These are phyloP conservation scores for Lamellibrachia satsuma DNA, from an alignment of 2,888 invertebrate species.

Conservation along the genomic window DNA sequence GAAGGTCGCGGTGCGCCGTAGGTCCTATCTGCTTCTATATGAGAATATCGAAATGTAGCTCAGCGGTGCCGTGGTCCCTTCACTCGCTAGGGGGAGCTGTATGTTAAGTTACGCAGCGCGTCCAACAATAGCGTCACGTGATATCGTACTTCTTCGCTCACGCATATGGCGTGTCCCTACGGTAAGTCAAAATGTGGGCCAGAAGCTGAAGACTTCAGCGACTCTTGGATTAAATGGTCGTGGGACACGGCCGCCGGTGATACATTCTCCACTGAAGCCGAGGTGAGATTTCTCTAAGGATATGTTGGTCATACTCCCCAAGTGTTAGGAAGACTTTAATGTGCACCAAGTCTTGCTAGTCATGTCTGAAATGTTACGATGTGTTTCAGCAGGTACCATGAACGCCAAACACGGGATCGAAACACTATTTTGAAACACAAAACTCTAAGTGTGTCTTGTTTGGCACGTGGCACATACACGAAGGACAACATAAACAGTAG, in stretches of 20 bases:
- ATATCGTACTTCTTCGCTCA: background rate
- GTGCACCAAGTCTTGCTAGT: too few species aligned
- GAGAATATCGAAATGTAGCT: background rate
- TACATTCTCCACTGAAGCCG: background rate
- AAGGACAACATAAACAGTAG: too few species aligned
- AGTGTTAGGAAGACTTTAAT: too few species aligned
- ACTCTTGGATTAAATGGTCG: background rate
- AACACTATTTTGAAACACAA: too few species aligned
- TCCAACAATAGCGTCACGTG: constrained; percentile 5
- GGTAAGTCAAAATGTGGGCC: background rate
- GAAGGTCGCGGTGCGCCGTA: background rate
- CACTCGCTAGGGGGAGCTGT: constrained; percentile 8
- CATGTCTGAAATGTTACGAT: too few species aligned
- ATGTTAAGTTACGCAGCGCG: background rate
- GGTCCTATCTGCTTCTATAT: background rate
- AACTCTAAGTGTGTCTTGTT: too few species aligned
- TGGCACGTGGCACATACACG: too few species aligned
- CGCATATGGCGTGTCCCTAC: background rate
- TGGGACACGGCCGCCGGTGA: background rate
- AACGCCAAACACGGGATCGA: too few species aligned
- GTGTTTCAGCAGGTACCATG: too few species aligned
- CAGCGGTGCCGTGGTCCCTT: background rate
- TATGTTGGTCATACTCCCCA: background rate
- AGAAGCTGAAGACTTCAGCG: background rate
- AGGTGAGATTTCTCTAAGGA: background rate